Base-by-base conservation (phyloP, 2,113 vertebrate species). In the Pao palembangensis region DNA sequence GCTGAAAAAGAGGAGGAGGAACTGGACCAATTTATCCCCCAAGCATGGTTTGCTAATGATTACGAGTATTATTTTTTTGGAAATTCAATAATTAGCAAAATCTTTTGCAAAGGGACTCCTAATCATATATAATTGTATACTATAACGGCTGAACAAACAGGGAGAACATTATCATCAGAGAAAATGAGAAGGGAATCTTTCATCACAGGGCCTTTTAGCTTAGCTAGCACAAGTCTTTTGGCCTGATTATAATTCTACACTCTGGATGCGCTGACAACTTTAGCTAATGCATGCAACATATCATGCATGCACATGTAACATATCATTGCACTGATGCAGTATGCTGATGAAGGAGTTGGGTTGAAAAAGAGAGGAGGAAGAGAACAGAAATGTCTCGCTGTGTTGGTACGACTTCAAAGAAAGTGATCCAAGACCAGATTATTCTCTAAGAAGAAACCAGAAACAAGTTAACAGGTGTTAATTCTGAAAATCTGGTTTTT, bases 181-280 rank as follows among this genome's bases (percentile, higher is more conserved):
- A 61, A 70, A 69, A 75, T 20, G 43, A 64, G 63, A 21, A 52
- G 64, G 69, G 65, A 79, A 75, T 82, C 71, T 38, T 38, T 11
- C 70, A 85, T 86, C 57, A 76, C 62, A 76, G 66, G 66, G 61
- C 51, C 80, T 47, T n/a, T 71, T 67, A 63, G 76, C 69, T 82
- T 69, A 78, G 71, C 67, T 64, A 8, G 34, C 38, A 17, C 58
- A 43, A 1, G 21, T 81, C 77, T 56, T 78, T 51, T n/a, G 76
- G 63, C 25, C 78, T 75, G 78, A 84, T 83, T 89, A 72, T 77
- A 85, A 83, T 84, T 75, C 78, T 52, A 81, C 78, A 81, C 72
- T 73, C 68, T 66, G 54, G 51, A 48, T 64, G 72, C 65, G 4
- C 71, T 82, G 84, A 86, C 85, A 84, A 84, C 62, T 63, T 71